Conservation (phyloP, 2,888 invertebrate genomes). For the Dilophus febrilis region DNA sequence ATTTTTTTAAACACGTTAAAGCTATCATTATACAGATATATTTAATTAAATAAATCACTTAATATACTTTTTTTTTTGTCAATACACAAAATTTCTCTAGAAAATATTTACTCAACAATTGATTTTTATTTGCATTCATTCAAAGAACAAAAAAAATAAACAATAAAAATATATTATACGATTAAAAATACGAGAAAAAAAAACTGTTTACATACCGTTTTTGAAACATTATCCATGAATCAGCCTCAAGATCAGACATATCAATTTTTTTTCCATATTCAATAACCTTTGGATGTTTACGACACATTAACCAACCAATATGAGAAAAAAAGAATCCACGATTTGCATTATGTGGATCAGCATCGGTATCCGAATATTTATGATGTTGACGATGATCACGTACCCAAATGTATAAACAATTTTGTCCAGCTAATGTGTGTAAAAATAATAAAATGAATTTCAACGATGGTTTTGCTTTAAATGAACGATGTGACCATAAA, state of each 20-base stretch:
- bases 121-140: no score
- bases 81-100: no score
- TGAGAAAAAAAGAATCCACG: constrained; percentile 80
- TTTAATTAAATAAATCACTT: no score
- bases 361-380: constrained; percentile 52
- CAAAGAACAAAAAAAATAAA: no score
- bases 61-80: no score
- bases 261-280: constrained; percentile 63
- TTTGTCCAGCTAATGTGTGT: constrained; percentile 63
- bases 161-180: no score
- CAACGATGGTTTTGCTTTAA: constrained; percentile 50
- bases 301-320: constrained; percentile 67
- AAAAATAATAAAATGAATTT: constrained; percentile 41
- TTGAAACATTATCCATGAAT: constrained; percentile 68
- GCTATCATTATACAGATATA: no score
- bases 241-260: constrained; percentile 62
- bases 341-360: constrained; percentile 65
- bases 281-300: constrained; percentile 66
- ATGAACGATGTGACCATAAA: constrained; percentile 59
- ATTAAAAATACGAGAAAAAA: no score
- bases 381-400: constrained; percentile 69
- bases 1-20: no score
- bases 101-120: no score
- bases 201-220: constrained; percentile 41
- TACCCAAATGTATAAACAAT: constrained; percentile 59